Evolutionary conservation across 1,140 invertebrate genomes (phyloP), one percentile per base, ranked within the genome.

Genomic region (Galendromus occidentalis): DNA sequence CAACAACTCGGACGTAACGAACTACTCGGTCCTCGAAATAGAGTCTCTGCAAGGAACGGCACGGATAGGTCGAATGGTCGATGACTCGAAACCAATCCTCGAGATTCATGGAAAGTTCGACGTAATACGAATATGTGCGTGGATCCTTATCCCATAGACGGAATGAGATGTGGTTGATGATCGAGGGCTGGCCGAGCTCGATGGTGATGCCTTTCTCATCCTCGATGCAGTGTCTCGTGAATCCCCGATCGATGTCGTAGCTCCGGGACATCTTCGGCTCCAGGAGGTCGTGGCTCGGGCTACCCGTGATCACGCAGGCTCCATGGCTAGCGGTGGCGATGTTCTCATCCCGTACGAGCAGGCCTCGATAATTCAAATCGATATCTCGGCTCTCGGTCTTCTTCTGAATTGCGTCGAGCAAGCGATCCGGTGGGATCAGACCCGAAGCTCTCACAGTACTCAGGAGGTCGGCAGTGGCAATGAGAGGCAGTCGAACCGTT

Each of bases 51-150:
- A 91, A 96, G 20, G 91, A 95, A 65, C 94, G 83, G 72, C 95
- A 98, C 74, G 86, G 84, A 77, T 87, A 95, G 64, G 84, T 78
- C 63, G 86, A 85, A 76, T 98, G 86, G 78, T 98, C 91, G 47
- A 95, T 82, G 39, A 98, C 85, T 66, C 85, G 82, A 65, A 88
- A 82, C 91, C 94, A 98, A 75, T 95, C 87, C 76, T 88, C 87
- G 75, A 91, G 85, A 81, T 98, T 89, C 78, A 95, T 88, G 0
- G 91, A 96, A 14, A 95, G 87, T 76, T 98, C 92, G 67, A 98
- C 84, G 72, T 85, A 96, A 76, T 98, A 98, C 0, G 90, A 93
- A 78, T 97, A 97, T 1, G 91, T 91, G 67, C 20, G 14, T 14
- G 84, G 81, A 76, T 97, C 93, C 70, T 84, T 79, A 78, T 98